Evolutionary conservation across 2,113 vertebrate species (phyloP).

Genomic region (Ammodytes dubius): DNA sequence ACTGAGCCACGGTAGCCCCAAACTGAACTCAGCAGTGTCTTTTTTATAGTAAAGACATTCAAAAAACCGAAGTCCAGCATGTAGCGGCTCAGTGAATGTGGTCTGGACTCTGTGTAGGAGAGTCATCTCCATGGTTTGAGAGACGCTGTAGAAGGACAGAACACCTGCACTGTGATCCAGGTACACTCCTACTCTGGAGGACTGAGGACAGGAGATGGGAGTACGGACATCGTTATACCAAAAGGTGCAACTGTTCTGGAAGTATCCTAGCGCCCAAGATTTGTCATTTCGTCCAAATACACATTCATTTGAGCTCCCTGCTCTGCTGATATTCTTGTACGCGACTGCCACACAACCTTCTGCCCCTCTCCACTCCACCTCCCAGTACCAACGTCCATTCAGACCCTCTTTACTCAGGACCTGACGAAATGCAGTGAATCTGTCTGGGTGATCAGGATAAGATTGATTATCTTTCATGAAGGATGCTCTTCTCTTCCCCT

Average conservation of each 20-base stretch:
- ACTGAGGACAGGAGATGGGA: not conserved
- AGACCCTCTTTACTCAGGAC: conserved; percentile 38
- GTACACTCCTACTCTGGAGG: no score
- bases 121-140: no score
- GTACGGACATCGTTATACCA: not conserved
- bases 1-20: no score
- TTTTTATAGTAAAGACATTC: no score
- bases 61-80: not conserved
- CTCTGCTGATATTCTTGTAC: not conserved
- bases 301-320: not conserved
- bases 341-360: no score
- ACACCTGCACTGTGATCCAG: no score
- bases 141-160: no score
- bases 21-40: not conserved
- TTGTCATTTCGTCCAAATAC: not conserved
- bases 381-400: conserved; percentile 44
- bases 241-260: not conserved
- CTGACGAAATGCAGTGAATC: conserved; percentile 4
- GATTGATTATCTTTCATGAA: fast-evolving
- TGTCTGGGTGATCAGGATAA: conserved; percentile 13
- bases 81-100: no score
- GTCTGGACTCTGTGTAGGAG: no score
- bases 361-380: conserved; percentile 20
- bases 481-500: conserved; percentile 17
- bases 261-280: not conserved